A percentile compares a stretch with the other conserved stretches of the same genome.
phyloP scores from a whole-genome alignment of 2,888 invertebrate genomes.

The Stegana nigrithorax region DNA sequence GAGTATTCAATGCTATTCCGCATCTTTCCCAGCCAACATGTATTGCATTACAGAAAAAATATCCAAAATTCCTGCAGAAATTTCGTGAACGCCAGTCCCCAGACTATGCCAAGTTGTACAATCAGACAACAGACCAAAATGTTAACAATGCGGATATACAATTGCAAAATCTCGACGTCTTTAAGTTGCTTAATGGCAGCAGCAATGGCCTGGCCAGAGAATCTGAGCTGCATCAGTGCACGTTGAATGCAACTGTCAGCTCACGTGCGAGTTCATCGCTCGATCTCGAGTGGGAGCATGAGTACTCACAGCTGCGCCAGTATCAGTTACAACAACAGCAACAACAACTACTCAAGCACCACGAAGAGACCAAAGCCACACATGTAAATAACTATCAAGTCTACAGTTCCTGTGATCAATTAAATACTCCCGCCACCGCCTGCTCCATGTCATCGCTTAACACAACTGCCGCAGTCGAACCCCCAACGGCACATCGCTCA shows the following conservation, averaged over 20 bases:
- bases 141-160: constrained; percentile 69
- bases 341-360: constrained; percentile 28
- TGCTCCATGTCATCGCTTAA: constrained; percentile 33
- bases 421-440: constrained; percentile 29
- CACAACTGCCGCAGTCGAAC: constrained; percentile 7
- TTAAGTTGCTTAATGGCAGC: constrained; percentile 68
- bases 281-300: constrained; percentile 80
- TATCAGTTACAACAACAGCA: constrained; percentile 42
- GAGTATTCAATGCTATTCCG: background rate
- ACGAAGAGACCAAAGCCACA: constrained; percentile 28
- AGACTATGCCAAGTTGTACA: constrained; percentile 63
- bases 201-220: constrained; percentile 58
- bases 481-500: background rate
- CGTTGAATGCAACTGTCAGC: constrained; percentile 53
- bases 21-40: background rate
- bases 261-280: constrained; percentile 76
- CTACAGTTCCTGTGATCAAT: constrained; percentile 50
- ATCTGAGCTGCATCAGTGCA: constrained; percentile 50
- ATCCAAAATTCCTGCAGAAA: constrained; percentile 63
- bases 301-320: constrained; percentile 64
- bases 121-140: constrained; percentile 1
- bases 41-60: constrained; percentile 46
- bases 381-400: background rate
- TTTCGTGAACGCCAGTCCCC: constrained; percentile 63
- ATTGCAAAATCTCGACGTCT: constrained; percentile 74